Conservation (phyloP, 2,888 invertebrate species). For the Himalopsyche kuldschensis region DNA sequence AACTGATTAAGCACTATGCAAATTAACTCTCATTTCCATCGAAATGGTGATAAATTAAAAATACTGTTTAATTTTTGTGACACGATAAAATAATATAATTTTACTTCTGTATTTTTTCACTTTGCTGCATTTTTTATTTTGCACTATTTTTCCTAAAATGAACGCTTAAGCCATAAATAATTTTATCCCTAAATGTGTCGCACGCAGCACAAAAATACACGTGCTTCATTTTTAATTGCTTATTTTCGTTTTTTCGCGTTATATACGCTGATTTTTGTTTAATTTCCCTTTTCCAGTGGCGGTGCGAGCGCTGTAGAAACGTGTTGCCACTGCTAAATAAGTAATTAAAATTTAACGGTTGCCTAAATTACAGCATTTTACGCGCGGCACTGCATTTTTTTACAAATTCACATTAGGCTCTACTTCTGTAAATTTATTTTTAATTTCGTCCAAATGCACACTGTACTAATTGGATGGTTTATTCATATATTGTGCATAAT, state of each 20-base stretch:
- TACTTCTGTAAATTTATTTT: not conserved
- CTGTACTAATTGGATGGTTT: not conserved
- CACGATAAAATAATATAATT: too few relatives aligned
- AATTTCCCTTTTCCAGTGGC: not conserved
- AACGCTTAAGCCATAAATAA: too few relatives aligned
- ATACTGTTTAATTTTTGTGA: too few relatives aligned
- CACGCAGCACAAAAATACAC: not conserved
- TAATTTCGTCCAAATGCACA: not conserved
- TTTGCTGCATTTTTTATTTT: too few relatives aligned
- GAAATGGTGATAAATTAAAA: too few relatives aligned
- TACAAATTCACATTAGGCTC: not conserved
- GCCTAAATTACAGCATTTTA: not conserved
- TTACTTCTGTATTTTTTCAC: too few relatives aligned
- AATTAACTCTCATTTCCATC: too few relatives aligned
- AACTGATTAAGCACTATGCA: too few relatives aligned
- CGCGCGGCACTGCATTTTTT: not conserved
- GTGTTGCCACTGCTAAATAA: slow-evolving; percentile 20
- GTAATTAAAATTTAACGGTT: slow-evolving; percentile 33
- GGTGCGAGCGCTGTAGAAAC: not conserved
- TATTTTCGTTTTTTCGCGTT: not conserved
- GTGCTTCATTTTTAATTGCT: not conserved
- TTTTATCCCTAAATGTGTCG: too few relatives aligned
- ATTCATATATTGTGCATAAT: not conserved
- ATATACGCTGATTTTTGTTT: not conserved
- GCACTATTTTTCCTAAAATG: too few relatives aligned